These are phyloP conservation scores for Cerceris rybyensis DNA, from an alignment of 2,888 invertebrate genomes.

Conservation along the genomic window DNA sequence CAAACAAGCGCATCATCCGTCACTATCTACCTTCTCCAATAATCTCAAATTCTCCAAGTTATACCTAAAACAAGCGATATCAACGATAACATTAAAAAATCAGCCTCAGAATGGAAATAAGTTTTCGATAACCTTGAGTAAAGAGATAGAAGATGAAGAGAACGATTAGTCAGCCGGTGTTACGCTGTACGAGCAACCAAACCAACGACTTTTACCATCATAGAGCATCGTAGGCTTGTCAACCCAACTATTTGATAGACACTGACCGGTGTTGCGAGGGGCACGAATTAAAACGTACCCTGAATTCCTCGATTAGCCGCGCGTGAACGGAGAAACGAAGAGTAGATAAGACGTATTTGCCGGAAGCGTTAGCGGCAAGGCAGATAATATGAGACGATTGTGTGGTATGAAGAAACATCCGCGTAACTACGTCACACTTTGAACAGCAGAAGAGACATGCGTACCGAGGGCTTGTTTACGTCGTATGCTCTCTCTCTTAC, in stretches of 20 bases:
- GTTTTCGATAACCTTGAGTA: constrained; percentile 18
- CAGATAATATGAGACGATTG: constrained; percentile 51
- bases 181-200: constrained; percentile 45
- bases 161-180: constrained; percentile 57
- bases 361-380: constrained; percentile 51
- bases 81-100: neutral
- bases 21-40: no score
- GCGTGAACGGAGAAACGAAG: constrained; percentile 6
- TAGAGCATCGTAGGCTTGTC: constrained; percentile 46
- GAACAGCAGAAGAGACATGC: neutral
- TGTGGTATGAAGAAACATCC: constrained; percentile 45
- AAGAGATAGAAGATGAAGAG: constrained; percentile 5
- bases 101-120: constrained; percentile 20
- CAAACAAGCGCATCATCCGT: no score
- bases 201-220: constrained; percentile 54
- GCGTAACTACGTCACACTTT: constrained; percentile 36
- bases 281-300: constrained; percentile 23
- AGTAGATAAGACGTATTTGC: constrained; percentile 53
- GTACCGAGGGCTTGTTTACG: constrained; percentile 52
- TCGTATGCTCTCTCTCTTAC: constrained; percentile 29
- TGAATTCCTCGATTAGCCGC: constrained; percentile 22
- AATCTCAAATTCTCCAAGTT: no score
- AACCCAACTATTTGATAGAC: constrained; percentile 50
- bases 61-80: neutral
- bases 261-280: neutral